Percentiles rank a stretch among this genome's conserved stretches.
Conservation (phyloP, 2,113 vertebrate species). For the Ptilorrhoa leucosticta region DNA sequence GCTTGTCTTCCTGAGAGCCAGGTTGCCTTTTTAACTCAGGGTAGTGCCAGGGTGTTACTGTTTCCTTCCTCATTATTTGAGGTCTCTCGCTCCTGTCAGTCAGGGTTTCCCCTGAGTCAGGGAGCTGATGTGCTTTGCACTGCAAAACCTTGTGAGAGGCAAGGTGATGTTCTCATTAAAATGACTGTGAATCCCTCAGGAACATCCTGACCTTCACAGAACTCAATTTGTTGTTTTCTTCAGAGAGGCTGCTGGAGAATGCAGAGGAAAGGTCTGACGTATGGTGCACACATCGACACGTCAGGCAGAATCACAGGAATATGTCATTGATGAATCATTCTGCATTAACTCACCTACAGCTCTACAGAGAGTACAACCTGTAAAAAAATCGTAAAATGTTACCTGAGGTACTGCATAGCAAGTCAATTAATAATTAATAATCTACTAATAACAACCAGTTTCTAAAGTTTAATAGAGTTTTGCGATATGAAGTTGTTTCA, state of each 20-base stretch:
- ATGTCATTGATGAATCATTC: neutral
- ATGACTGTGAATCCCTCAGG: neutral
- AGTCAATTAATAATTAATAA: neutral
- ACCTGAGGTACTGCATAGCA: neutral
- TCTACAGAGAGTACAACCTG: neutral
- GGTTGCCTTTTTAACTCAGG: neutral
- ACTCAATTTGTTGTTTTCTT: neutral
- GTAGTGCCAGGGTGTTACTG: neutral
- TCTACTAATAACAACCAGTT: neutral
- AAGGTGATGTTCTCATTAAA: neutral
- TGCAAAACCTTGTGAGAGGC: neutral
- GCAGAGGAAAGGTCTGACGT: accelerated
- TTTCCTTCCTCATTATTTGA: neutral
- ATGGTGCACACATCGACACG: accelerated
- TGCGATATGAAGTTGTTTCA: neutral
- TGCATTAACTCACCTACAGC: neutral
- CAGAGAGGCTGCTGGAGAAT: accelerated
- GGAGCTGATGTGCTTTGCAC: accelerated
- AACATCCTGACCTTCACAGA: neutral
- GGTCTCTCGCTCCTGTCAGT: neutral
- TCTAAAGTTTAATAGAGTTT: neutral
- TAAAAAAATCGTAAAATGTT: neutral
- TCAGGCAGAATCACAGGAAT: accelerated
- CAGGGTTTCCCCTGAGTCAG: neutral
- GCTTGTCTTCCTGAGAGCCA: neutral